Evolutionary conservation across 2,113 vertebrate genomes (phyloP).

Genomic region (Ondatra zibethicus): DNA sequence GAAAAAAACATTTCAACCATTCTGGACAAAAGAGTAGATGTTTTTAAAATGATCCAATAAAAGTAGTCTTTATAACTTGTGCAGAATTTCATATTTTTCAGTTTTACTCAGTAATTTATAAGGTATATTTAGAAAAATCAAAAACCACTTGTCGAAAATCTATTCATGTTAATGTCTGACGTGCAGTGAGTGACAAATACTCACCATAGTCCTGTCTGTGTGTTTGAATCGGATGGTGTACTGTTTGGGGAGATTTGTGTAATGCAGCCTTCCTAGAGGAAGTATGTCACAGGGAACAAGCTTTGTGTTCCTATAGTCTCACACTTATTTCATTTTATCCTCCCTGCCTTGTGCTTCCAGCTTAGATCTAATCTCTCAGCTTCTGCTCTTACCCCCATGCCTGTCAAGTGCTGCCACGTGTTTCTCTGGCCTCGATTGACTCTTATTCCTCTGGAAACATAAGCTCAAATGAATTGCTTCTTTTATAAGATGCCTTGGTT

Average conservation of each 20-base stretch:
- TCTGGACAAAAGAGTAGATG: neutral
- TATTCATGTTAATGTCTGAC: neutral
- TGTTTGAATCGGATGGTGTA: neutral
- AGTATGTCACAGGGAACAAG: neutral
- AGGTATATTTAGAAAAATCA: neutral
- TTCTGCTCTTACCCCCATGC: neutral
- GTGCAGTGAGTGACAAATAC: neutral
- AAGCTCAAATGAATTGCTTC: neutral
- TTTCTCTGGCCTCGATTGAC: neutral
- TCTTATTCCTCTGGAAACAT: neutral
- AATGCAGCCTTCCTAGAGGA: neutral
- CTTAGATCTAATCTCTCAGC: neutral
- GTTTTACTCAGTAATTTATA: neutral
- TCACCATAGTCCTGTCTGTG: neutral
- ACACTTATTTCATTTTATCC: neutral
- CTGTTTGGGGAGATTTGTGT: neutral
- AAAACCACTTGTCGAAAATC: neutral
- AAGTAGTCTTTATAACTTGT: neutral
- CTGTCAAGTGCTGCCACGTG: neutral
- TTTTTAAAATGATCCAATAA: neutral
- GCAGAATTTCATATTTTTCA: neutral
- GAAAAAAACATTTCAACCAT: constrained; percentile 6
- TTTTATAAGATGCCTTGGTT: neutral
- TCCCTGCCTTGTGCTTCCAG: neutral
- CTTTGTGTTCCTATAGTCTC: neutral